phyloP scores from a whole-genome alignment of 2,113 vertebrate species.

The Hippoglossus stenolepis region DNA sequence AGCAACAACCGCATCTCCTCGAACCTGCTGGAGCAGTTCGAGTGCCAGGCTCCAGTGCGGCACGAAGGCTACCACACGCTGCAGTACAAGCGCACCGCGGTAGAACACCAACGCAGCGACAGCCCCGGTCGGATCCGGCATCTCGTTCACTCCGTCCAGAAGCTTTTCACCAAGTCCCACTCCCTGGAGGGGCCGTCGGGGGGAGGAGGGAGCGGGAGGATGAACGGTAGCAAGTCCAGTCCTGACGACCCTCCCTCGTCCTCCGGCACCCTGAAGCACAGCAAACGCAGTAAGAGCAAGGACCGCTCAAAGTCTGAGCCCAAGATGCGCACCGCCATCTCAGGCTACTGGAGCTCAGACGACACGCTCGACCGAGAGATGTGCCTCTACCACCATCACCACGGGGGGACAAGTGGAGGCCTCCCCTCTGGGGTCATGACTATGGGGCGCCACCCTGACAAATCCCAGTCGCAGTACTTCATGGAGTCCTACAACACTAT shows the following conservation, averaged over 20 bases:
- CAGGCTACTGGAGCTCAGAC: slow-evolving; percentile 97
- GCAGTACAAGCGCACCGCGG: slow-evolving; percentile 91
- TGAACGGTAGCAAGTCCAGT: slow-evolving; percentile 76
- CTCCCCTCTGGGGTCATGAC: slow-evolving; percentile 93
- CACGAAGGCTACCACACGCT: slow-evolving; percentile 97
- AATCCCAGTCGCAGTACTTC: slow-evolving; percentile 92
- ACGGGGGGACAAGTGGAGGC: slow-evolving; percentile 52
- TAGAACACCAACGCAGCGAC: slow-evolving; percentile 92
- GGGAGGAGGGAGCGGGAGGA: slow-evolving; percentile 77
- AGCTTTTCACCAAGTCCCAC: slow-evolving; percentile 93
- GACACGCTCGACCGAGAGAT: slow-evolving; percentile 88
- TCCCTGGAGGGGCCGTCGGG: slow-evolving; percentile 86
- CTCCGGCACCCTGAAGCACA: slow-evolving; percentile 82
- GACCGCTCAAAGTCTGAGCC: slow-evolving; percentile 93
- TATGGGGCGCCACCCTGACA: slow-evolving; percentile 88
- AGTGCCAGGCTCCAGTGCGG: slow-evolving; percentile 90
- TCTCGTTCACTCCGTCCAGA: slow-evolving; percentile 95
- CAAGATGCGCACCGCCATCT: slow-evolving; percentile 92
- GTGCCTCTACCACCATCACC: slow-evolving; percentile 82
- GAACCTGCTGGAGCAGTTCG: slow-evolving; percentile 93
- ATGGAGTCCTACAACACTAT: slow-evolving; percentile 97
- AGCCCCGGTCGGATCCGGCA: slow-evolving; percentile 96
- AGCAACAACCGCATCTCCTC: slow-evolving; percentile 79
- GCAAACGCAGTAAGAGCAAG: slow-evolving; percentile 93
- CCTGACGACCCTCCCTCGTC: slow-evolving; percentile 80